Evolutionary conservation across 2,888 invertebrate species (phyloP).

Genomic region (Himalopsyche japonica): DNA sequence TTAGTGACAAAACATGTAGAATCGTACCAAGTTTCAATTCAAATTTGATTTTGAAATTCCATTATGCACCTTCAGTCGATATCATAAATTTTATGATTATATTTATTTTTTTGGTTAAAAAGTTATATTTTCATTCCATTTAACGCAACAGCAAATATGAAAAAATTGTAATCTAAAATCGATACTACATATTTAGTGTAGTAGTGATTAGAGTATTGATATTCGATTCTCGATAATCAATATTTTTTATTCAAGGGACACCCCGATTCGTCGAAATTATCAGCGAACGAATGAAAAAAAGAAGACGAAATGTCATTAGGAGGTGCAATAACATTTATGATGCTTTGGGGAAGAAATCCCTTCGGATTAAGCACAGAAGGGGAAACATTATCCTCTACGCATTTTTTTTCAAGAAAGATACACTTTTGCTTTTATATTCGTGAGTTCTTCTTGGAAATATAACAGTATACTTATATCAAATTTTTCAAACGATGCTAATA

Average conservation of each 20-base stretch:
- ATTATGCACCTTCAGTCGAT: no score
- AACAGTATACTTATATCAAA: background rate
- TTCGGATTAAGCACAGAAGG: background rate
- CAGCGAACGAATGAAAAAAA: background rate
- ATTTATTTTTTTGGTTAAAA: no score
- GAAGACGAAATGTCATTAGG: background rate
- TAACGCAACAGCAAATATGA: no score
- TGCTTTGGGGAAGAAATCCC: background rate
- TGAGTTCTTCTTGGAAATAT: background rate
- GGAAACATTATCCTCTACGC: background rate
- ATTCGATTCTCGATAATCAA: no score
- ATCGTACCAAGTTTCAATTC: no score
- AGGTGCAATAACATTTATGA: conserved; percentile 1
- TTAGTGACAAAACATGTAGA: no score
- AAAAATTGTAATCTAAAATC: no score
- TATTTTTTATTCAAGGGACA: background rate
- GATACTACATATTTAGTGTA: no score
- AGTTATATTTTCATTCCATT: no score
- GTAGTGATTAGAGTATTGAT: no score
- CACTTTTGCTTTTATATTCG: background rate
- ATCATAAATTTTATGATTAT: no score
- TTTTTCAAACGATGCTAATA: background rate
- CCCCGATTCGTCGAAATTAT: background rate
- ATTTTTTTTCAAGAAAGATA: background rate
- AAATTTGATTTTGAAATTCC: no score